Percentiles rank a stretch among this genome's conserved stretches.
phyloP scores from a whole-genome alignment of 2,113 vertebrate species.

The Ameiurus melas region DNA sequence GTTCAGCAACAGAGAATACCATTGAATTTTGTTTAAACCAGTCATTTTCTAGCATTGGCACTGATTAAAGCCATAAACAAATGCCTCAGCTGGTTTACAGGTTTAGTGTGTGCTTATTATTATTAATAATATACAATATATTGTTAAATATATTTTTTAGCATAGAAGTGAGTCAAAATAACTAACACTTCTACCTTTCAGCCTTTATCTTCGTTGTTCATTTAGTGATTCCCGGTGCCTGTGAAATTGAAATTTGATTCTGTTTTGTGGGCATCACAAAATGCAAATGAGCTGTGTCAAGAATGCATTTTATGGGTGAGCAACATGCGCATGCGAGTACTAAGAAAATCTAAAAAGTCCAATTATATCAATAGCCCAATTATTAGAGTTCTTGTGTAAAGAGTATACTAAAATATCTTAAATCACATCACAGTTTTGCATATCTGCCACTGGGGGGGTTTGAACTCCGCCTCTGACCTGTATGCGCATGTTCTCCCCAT shows the following conservation, averaged over 20 bases:
- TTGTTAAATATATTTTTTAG: too few species aligned
- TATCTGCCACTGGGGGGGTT: too few species aligned
- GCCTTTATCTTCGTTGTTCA: background rate
- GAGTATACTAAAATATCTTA: background rate
- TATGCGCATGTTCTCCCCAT: too few species aligned
- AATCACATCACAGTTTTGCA: background rate
- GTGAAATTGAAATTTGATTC: background rate
- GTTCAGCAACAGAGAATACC: background rate
- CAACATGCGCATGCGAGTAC: too few species aligned
- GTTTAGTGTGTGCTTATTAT: too few species aligned
- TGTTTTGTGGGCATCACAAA: background rate
- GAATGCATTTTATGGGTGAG: background rate
- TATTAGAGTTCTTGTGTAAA: background rate
- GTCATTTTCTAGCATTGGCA: background rate
- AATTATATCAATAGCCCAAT: background rate
- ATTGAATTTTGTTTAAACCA: background rate
- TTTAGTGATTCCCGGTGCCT: background rate
- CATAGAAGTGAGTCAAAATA: background rate
- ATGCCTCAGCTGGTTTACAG: too few species aligned
- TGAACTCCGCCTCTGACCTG: too few species aligned
- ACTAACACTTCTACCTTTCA: background rate
- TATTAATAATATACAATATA: too few species aligned
- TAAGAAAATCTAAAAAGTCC: too few species aligned
- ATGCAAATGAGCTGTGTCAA: background rate
- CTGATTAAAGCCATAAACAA: background rate